Conservation (phyloP, 2,888 invertebrate species). For the Erynnis tages region DNA sequence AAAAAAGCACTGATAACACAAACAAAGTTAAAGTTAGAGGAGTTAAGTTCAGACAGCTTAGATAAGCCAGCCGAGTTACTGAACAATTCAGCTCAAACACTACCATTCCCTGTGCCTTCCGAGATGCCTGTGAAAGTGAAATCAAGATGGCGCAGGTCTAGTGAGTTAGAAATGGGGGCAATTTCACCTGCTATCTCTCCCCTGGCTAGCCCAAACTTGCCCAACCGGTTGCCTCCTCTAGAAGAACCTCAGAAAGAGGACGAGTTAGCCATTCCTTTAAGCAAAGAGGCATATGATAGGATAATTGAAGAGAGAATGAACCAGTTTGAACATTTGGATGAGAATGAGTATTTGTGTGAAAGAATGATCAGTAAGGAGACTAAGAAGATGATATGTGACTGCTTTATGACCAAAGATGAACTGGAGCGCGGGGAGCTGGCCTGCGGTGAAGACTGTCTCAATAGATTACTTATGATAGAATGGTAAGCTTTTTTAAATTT, state of each 20-base stretch:
- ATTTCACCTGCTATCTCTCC: conserved; percentile 67
- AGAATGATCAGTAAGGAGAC: conserved; percentile 94
- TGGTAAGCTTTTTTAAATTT: conserved; percentile 82
- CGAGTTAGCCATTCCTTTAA: conserved; percentile 44
- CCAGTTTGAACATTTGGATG: conserved; percentile 89
- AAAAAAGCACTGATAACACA: conserved; percentile 74
- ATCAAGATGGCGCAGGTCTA: conserved; percentile 88
- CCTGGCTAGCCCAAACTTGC: conserved; percentile 62
- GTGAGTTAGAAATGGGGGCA: conserved; percentile 86
- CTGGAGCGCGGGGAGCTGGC: conserved; percentile 90
- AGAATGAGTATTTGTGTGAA: conserved; percentile 93
- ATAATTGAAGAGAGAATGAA: conserved; percentile 83
- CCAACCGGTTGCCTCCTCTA: conserved; percentile 50
- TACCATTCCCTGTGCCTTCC: conserved; percentile 69
- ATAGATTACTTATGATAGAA: conserved; percentile 98
- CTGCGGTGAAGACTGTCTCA: conserved; percentile 98
- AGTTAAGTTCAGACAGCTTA: conserved; percentile 81
- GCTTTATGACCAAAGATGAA: conserved; percentile 94
- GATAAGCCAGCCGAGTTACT: conserved; percentile 54
- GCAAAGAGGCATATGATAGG: conserved; percentile 71
- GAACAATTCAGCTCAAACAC: conserved; percentile 58
- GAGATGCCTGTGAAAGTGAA: conserved; percentile 90
- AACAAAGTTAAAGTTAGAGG: conserved; percentile 80
- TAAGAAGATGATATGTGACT: conserved; percentile 97
- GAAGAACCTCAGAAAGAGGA: conserved; percentile 52